Evolutionary conservation across 1,140 invertebrate species (phyloP).

Genomic region (Streblospio benedicti): DNA sequence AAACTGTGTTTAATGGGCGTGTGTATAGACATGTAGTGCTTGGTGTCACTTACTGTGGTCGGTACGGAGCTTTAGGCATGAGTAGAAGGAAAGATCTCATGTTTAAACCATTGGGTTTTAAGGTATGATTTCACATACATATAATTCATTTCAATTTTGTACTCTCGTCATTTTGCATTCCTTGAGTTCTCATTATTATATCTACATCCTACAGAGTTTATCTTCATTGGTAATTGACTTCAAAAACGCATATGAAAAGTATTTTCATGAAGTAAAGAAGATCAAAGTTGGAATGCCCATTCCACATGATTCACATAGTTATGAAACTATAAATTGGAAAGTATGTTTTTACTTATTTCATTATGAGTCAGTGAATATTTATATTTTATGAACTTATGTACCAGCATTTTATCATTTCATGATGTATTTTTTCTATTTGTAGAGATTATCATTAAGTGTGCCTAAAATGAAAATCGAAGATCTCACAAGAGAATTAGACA

Average conservation of each 20-base stretch:
- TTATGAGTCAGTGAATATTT: no score
- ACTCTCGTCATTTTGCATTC: no score
- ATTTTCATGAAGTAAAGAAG: conserved; percentile 34
- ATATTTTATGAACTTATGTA: no score
- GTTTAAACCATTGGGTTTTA: conserved; percentile 44
- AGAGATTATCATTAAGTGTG: conserved; percentile 16
- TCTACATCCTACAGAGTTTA: background rate
- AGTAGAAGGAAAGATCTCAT: conserved; percentile 46
- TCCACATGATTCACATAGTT: conserved; percentile 39
- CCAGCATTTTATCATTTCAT: no score
- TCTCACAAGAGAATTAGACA: conserved; percentile 25
- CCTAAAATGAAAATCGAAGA: conserved; percentile 20
- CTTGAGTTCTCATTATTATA: background rate
- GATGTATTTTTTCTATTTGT: no score
- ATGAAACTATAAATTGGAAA: conserved; percentile 39
- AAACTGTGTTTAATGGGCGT: conserved; percentile 37
- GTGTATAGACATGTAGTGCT: conserved; percentile 47
- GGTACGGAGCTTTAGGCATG: conserved; percentile 47
- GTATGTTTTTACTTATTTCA: conserved; percentile 15
- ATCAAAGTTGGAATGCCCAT: conserved; percentile 37
- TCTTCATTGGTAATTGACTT: background rate
- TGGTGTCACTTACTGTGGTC: conserved; percentile 40
- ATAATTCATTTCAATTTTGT: background rate
- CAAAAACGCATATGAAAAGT: background rate
- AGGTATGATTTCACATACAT: conserved; percentile 24